Percentiles rank a stretch among this genome's conserved stretches.
Conservation (phyloP, 2,797 vertebrate genomes). For the Lepus townsendii region DNA sequence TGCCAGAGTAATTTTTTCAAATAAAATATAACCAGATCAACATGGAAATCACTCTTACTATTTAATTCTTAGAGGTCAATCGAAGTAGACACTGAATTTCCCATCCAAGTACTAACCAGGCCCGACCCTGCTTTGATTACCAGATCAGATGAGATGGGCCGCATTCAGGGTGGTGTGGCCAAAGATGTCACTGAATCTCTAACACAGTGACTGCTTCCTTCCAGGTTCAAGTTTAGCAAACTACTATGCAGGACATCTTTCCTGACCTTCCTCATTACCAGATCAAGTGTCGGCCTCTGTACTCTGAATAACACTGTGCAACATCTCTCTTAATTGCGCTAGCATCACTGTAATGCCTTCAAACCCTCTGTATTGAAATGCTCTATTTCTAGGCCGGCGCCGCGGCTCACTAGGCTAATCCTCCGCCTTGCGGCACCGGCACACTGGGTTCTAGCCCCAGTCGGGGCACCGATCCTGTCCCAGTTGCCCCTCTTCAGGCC, state of each 20-base stretch:
- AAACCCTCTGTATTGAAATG: background rate
- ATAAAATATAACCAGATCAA: background rate
- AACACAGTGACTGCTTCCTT: conserved; percentile 28
- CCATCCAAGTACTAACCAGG: no score
- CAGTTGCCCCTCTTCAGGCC: no score
- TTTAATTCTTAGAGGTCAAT: background rate
- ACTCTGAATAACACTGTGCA: background rate
- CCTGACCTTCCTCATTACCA: background rate
- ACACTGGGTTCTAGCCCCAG: no score
- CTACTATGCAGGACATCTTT: background rate
- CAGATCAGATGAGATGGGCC: no score
- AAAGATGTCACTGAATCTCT: background rate
- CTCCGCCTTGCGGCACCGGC: no score
- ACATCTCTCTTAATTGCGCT: background rate
- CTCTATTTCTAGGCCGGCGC: background rate
- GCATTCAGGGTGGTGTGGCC: no score
- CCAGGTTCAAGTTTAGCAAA: conserved; percentile 21
- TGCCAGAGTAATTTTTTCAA: background rate
- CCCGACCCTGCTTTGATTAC: no score
- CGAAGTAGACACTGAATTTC: background rate
- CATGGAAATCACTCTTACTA: background rate
- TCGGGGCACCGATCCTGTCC: no score
- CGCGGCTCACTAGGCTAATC: no score
- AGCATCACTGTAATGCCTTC: background rate
- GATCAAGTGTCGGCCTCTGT: background rate